Percentiles rank a stretch among this genome's conserved stretches.
Evolutionary conservation across 1,140 invertebrate species (phyloP).

Genomic region (Plectus sambesii): DNA sequence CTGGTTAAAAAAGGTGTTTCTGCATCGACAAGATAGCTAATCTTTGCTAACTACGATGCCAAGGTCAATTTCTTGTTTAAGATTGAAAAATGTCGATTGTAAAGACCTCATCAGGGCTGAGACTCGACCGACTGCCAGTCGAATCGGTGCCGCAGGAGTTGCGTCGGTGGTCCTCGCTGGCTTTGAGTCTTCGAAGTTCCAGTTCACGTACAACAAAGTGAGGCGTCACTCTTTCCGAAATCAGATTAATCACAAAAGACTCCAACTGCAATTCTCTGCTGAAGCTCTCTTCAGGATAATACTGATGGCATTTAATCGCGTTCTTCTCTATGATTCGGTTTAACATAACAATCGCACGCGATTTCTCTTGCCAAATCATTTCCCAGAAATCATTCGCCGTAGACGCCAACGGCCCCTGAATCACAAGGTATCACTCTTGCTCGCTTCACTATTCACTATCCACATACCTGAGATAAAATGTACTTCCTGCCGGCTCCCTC

Average conservation of each 20-base stretch:
- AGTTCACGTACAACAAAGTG: neutral
- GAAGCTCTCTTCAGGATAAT: slow-evolving; percentile 9
- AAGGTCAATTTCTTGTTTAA: too few relatives aligned
- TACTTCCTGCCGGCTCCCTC: slow-evolving; percentile 23
- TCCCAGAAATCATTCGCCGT: slow-evolving; percentile 35
- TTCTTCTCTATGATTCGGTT: slow-evolving; percentile 33
- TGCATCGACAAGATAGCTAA: too few relatives aligned
- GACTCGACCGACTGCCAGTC: too few relatives aligned
- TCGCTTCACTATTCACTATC: neutral
- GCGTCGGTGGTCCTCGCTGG: slow-evolving; percentile 15
- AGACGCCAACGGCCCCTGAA: slow-evolving; percentile 28
- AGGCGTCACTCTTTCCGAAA: neutral
- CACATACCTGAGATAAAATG: slow-evolving; percentile 13
- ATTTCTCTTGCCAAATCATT: slow-evolving; percentile 31
- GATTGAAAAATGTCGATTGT: too few relatives aligned
- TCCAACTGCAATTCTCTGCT: neutral
- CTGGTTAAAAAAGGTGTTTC: too few relatives aligned
- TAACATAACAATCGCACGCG: slow-evolving; percentile 30
- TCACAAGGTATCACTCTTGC: slow-evolving; percentile 1
- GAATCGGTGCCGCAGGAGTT: slow-evolving; percentile 21
- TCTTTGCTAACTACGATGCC: too few relatives aligned
- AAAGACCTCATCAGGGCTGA: too few relatives aligned
- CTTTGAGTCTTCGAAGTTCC: slow-evolving; percentile 6
- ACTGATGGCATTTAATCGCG: slow-evolving; percentile 26
- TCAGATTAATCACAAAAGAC: neutral